These are phyloP conservation scores for Drosophila virilis DNA, from an alignment of 1,140 invertebrate species.

Conservation along the genomic window DNA sequence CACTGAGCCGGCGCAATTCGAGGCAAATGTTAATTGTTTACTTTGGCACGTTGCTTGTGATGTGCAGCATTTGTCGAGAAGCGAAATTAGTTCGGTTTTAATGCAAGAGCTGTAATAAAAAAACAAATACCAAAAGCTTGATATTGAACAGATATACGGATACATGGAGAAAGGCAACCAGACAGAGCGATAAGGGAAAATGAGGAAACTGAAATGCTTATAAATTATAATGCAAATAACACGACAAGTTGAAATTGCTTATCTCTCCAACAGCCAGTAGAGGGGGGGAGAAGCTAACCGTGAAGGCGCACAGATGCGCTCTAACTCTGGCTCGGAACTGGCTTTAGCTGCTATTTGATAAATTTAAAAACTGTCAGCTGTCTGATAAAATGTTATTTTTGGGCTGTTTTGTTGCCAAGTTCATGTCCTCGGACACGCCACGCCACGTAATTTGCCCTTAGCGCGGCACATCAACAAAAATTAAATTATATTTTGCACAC, in stretches of 20 bases:
- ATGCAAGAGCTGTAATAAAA: conserved; percentile 51
- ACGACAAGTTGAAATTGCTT: conserved; percentile 61
- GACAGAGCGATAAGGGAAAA: not conserved
- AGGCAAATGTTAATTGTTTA: conserved; percentile 69
- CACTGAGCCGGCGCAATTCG: not conserved
- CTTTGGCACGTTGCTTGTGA: conserved; percentile 36
- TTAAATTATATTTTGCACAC: conserved; percentile 80
- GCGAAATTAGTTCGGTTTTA: conserved; percentile 40
- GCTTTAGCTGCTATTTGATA: conserved; percentile 58
- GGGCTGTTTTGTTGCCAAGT: conserved; percentile 35
- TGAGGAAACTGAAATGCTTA: conserved; percentile 32
- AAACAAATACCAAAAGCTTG: conserved; percentile 8
- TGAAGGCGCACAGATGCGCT: conserved; percentile 51
- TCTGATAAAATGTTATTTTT: conserved; percentile 59
- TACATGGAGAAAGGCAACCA: not conserved
- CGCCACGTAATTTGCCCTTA: conserved; percentile 39
- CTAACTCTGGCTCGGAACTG: conserved; percentile 8
- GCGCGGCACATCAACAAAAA: conserved; percentile 39
- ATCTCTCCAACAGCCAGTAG: conserved; percentile 18
- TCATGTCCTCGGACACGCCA: conserved; percentile 48
- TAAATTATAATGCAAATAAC: conserved; percentile 59
- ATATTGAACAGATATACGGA: conserved; percentile 35
- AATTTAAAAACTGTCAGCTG: conserved; percentile 76
- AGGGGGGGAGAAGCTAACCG: conserved; percentile 6
- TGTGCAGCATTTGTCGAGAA: conserved; percentile 41